Evolutionary conservation across 2,888 invertebrate species (phyloP), one percentile per base, ranked within the genome.

Genomic region (Heliconius charithonia): DNA sequence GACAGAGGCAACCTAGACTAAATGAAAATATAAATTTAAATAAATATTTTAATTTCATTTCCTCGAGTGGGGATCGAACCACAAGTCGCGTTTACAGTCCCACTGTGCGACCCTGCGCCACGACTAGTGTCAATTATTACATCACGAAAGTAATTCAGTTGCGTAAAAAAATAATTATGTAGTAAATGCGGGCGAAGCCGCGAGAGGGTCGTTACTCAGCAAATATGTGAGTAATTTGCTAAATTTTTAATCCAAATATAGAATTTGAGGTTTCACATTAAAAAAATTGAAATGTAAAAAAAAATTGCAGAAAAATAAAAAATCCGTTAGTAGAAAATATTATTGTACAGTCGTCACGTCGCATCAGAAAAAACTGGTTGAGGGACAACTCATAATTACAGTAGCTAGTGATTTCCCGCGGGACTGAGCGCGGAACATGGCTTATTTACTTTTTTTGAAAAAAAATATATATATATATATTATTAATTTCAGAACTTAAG

Each of bases 391-490:
- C 84, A 88, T 91, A 92, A 92, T 92, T 91, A 92, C 89, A 89
- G 86, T 84, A 86, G 86, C 84, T 85, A 83, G 84, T 92, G 91
- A 93, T 93, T 93, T 93, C 93, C 93, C 93, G 41, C 22, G 88
- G 85, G 89, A 82, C 76, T 76, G 78, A 79, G 80, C 79, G 82
- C 79, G 66, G 80, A 81, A 81, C 83, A 81, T 82, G 81, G 79
- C 82, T 81, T 74, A 79, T 79, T 80, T 77, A 78, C n/a, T 81
- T 82, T 80, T 75, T 78, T 83, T 32, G 0, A 80, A 80, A 84
- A 82, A 83, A 82, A 83, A 84, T 81, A 29, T 4, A n/a, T n/a
- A n/a, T 29, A 29, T 29, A 83, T 82, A 83, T 82, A 81, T 80
- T 81, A 83, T 83, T 84, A 84, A 84, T 84, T 83, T 85, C 81